Evolutionary conservation across 2,888 invertebrate genomes (phyloP).

Genomic region (Clitarchus hookeri): DNA sequence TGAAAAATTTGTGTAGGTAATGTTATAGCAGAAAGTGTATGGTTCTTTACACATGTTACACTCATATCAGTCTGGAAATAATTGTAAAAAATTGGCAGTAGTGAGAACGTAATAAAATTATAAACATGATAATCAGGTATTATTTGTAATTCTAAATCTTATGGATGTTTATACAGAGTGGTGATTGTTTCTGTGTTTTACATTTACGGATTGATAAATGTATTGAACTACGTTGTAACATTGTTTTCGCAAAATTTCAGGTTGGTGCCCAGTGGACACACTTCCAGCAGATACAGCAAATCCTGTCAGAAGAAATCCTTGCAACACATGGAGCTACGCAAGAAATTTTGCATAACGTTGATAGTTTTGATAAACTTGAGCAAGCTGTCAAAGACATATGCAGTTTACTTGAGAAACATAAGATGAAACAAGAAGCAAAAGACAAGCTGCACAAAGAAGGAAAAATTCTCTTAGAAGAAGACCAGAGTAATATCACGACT

Average conservation of each 20-base stretch:
- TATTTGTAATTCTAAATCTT: no score
- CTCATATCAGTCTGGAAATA: no score
- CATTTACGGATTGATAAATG: no score
- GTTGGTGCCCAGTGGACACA: constrained; percentile 73
- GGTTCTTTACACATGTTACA: no score
- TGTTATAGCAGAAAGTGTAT: no score
- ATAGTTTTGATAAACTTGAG: constrained; percentile 57
- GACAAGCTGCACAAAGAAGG: constrained; percentile 80
- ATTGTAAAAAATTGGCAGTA: no score
- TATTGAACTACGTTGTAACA: background rate
- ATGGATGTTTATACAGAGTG: no score
- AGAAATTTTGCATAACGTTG: constrained; percentile 59
- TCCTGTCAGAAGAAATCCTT: constrained; percentile 68
- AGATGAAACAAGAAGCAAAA: constrained; percentile 56
- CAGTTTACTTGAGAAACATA: constrained; percentile 58
- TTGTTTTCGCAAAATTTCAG: background rate
- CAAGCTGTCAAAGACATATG: constrained; percentile 60
- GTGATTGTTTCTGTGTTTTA: no score
- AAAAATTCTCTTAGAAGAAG: constrained; percentile 76
- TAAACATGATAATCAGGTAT: no score
- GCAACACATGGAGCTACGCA: constrained; percentile 62
- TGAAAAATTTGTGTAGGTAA: no score
- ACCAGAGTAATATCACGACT: constrained; percentile 76
- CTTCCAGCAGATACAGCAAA: constrained; percentile 74
- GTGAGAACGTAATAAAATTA: no score